Conservation (phyloP, 1,140 invertebrate species). For the Drosophila bocqueti region DNA sequence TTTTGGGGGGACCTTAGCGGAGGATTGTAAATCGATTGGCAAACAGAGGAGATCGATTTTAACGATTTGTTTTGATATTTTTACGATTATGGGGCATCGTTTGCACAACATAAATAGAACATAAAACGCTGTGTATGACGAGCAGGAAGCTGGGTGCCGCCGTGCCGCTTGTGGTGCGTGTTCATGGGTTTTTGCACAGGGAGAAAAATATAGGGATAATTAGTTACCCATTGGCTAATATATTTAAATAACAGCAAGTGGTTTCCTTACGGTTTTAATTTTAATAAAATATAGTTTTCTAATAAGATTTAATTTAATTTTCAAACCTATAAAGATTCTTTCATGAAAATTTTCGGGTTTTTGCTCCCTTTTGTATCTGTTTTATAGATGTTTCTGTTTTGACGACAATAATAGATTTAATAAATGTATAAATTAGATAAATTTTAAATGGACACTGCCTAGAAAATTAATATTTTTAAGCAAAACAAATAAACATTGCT, state of each 20-base stretch:
- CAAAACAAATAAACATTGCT: too few relatives aligned
- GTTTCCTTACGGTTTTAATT: neutral
- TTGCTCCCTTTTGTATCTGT: too few relatives aligned
- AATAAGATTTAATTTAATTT: neutral
- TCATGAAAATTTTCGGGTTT: too few relatives aligned
- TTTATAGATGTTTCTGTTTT: too few relatives aligned
- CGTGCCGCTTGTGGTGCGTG: slow-evolving; percentile 13
- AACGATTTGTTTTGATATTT: slow-evolving; percentile 85
- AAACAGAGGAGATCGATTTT: slow-evolving; percentile 81
- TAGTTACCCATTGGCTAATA: neutral
- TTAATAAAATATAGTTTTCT: neutral
- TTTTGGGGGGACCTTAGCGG: slow-evolving; percentile 28
- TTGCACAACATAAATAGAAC: slow-evolving; percentile 85
- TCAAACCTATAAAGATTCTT: too few relatives aligned
- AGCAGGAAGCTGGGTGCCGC: slow-evolving; percentile 24
- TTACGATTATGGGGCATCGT: slow-evolving; percentile 85
- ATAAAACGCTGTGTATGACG: slow-evolving; percentile 78
- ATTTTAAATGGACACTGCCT: too few relatives aligned
- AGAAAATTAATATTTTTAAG: neutral
- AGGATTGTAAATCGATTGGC: slow-evolving; percentile 60
- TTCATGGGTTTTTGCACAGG: slow-evolving; percentile 2
- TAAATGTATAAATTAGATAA: too few relatives aligned
- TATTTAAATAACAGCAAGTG: neutral
- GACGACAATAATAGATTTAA: too few relatives aligned
- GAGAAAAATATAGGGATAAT: neutral